A percentile compares a stretch with the other conserved stretches of the same genome.
These are phyloP conservation scores for Panagrolaimus sp. DNA, from an alignment of 1,140 invertebrate species.

Conservation along the genomic window DNA sequence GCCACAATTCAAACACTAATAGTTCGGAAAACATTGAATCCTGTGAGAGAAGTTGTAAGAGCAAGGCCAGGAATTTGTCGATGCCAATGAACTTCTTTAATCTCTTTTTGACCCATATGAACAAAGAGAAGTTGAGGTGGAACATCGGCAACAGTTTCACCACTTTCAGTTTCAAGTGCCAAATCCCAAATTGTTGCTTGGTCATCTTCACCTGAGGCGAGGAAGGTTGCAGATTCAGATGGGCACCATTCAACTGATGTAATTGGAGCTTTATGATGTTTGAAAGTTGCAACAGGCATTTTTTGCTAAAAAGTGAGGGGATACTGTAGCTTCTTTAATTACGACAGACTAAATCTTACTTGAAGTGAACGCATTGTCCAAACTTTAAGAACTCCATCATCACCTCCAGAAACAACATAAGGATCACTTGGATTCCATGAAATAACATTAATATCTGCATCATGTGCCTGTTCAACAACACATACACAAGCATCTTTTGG, in stretches of 20 bases:
- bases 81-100: conserved; percentile 99
- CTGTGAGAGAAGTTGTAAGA: conserved; percentile 85
- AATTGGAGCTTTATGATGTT: conserved; percentile 82
- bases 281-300: conserved; percentile 80
- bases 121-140: conserved; percentile 94
- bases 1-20: conserved; percentile 84
- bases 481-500: conserved; percentile 85
- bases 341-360: conserved; percentile 55
- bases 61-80: conserved; percentile 83
- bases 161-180: conserved; percentile 74
- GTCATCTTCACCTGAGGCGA: conserved; percentile 85
- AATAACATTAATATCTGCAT: conserved; percentile 91
- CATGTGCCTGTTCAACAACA: conserved; percentile 77
- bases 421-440: conserved; percentile 86
- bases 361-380: conserved; percentile 91
- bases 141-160: conserved; percentile 64
- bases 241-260: conserved; percentile 96
- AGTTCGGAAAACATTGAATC: conserved; percentile 96
- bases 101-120: conserved; percentile 85
- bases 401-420: conserved; percentile 84
- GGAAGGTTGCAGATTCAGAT: conserved; percentile 81
- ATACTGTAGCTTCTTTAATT: conserved; percentile 20
- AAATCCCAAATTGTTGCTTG: conserved; percentile 96
- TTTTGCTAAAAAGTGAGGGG: conserved; percentile 52
- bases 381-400: conserved; percentile 85